A percentile compares a stretch with the other conserved stretches of the same genome.
phyloP scores from a whole-genome alignment of 2,797 vertebrate genomes.

The Threskiornis aethiopicus region DNA sequence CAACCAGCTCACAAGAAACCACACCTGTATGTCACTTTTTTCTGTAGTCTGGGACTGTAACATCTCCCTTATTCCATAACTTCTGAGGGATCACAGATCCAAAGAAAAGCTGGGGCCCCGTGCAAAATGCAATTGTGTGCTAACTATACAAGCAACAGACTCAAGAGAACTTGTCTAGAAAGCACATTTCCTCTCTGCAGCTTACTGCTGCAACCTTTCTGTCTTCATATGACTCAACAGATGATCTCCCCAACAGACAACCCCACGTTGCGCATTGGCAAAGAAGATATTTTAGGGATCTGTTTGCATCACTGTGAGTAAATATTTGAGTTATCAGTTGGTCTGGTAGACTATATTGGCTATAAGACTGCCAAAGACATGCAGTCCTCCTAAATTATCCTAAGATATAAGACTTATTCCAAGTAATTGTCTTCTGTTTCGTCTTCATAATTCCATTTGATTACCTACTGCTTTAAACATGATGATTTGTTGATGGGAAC shows the following conservation, averaged over 20 bases:
- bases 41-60: not conserved
- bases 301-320: not conserved
- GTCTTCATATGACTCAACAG: not conserved
- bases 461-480: not conserved
- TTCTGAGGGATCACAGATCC: not conserved
- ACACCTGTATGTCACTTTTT: not conserved
- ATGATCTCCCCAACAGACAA: not conserved
- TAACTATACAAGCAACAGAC: not conserved
- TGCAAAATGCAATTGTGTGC: not conserved
- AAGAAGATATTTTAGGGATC: not conserved
- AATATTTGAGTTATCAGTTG: constrained; percentile 14
- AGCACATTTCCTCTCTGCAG: not conserved
- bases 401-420: not conserved
- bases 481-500: not conserved
- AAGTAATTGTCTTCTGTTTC: not conserved
- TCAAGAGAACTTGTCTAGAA: not conserved
- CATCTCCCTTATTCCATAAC: not conserved
- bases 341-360: not conserved
- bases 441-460: not conserved
- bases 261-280: not conserved
- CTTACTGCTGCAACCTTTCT: not conserved
- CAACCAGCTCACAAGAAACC: not conserved
- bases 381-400: not conserved
- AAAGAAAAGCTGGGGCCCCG: not conserved
- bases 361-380: not conserved